Evolutionary conservation across 2,113 vertebrate genomes (phyloP), one percentile per base, ranked within the genome.

Genomic region (Cnemophilus loriae): DNA sequence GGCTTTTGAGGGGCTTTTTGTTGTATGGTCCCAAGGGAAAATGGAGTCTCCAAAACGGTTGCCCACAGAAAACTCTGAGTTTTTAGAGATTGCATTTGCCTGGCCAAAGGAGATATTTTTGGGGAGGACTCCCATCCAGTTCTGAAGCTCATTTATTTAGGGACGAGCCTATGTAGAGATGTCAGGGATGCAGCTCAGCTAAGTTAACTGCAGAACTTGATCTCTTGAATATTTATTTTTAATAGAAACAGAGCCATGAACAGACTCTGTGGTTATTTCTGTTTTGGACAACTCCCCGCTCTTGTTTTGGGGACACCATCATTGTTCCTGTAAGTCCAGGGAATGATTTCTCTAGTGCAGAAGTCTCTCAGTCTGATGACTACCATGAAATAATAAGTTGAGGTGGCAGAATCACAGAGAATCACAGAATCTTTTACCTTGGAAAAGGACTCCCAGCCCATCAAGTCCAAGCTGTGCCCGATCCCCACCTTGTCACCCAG

Each of bases 131-230:
- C 20, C 26, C 24, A 19, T 53, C 14, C 27, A 71, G 18, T 24
- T 75, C 74, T 42, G 64, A 32, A 87, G 52, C 13, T 53, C 32
- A 20, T 83, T 79, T 93, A 95, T 96, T 96, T 94, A 83, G 75
- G 59, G 39, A 35, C 0, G 0, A 85, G n/a, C 22, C 68, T 35
- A 7, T 39, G 55, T 27, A 16, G 37, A 50, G 41, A 69, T 49
- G 65, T 64, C 68, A 68, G 27, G 0, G 7, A 50, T 33, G 27
- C 35, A 73, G 78, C 73, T 84, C 26, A 64, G 60, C 37, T 21
- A 37, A 89, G 27, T 60, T 42, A 82, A 59, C 50, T 52, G 59
- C 63, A 96, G 78, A 87, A 94, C 44, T 44, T 80, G 61, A 88
- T 83, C 78, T 73, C 70, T 24, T 64, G 16, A 32, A 73, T 92